Percentiles rank a stretch among this genome's conserved stretches.
phyloP scores from a whole-genome alignment of 2,113 vertebrate species.

The Tringa solitaria region DNA sequence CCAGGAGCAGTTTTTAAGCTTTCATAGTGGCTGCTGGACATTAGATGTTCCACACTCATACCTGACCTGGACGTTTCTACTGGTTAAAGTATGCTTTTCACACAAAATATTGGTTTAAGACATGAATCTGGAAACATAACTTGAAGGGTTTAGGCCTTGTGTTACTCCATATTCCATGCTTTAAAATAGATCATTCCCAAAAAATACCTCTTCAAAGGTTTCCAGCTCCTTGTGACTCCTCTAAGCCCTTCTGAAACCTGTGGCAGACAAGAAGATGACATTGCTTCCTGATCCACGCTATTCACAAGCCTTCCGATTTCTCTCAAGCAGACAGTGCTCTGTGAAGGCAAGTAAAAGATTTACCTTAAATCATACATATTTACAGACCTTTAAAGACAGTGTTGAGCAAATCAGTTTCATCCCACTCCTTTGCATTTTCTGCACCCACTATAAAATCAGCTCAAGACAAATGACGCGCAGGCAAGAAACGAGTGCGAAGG shows the following conservation, averaged over 20 bases:
- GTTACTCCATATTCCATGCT: not conserved
- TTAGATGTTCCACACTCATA: rapidly evolving
- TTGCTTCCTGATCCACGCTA: not conserved
- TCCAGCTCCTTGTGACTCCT: not conserved
- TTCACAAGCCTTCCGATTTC: not conserved
- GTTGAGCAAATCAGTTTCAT: not conserved
- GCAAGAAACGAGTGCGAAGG: not conserved
- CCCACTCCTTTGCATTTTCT: not conserved
- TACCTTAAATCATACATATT: not conserved
- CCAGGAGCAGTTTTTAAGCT: not conserved
- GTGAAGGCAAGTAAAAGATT: not conserved
- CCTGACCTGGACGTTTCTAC: not conserved
- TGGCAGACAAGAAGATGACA: not conserved
- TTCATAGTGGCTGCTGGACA: not conserved
- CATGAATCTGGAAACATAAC: not conserved
- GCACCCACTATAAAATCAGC: not conserved
- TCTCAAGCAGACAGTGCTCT: not conserved
- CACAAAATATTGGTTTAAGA: not conserved
- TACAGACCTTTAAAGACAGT: not conserved
- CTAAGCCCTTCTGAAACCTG: not conserved
- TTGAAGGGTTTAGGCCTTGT: not conserved
- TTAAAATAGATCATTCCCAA: not conserved
- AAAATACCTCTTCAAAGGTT: not conserved
- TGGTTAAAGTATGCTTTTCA: not conserved
- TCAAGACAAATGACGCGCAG: not conserved